Conservation (phyloP, 1,140 invertebrate species). For the Aleiodes sp. region DNA sequence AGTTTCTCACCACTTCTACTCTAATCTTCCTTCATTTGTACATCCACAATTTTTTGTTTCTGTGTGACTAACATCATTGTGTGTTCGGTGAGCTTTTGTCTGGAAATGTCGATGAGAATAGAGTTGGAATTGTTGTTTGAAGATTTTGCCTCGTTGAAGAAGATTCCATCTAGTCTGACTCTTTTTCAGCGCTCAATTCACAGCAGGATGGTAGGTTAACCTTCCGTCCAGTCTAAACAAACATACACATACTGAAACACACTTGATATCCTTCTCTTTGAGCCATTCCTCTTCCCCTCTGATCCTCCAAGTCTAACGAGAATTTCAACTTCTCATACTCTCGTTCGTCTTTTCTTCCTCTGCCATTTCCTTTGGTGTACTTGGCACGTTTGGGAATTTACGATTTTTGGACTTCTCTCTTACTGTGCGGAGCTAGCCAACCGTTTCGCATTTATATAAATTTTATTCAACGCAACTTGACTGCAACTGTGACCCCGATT, state of each 20-base stretch:
- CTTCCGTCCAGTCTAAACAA: no score
- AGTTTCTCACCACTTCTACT: neutral
- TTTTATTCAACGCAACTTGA: slow-evolving; percentile 22
- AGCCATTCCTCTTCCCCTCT: neutral
- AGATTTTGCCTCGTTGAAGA: neutral
- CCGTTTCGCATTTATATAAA: slow-evolving; percentile 27
- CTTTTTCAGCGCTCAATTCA: neutral
- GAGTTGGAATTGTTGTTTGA: neutral
- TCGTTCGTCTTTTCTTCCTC: slow-evolving; percentile 13
- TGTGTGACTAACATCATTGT: neutral
- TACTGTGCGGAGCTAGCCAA: slow-evolving; percentile 15
- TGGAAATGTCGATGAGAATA: neutral
- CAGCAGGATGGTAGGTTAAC: neutral
- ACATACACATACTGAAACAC: neutral
- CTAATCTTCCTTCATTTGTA: neutral
- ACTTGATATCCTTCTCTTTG: neutral
- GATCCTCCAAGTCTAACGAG: neutral
- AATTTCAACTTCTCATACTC: neutral
- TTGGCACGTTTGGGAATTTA: slow-evolving; percentile 32
- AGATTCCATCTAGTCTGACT: neutral
- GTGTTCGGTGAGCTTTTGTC: neutral
- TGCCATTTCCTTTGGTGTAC: slow-evolving; percentile 22
- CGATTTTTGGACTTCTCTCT: slow-evolving; percentile 28
- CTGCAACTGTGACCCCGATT: slow-evolving; percentile 17
- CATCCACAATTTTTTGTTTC: neutral